phyloP scores from a whole-genome alignment of 2,888 invertebrate species.

The Pegoplata infirma region DNA sequence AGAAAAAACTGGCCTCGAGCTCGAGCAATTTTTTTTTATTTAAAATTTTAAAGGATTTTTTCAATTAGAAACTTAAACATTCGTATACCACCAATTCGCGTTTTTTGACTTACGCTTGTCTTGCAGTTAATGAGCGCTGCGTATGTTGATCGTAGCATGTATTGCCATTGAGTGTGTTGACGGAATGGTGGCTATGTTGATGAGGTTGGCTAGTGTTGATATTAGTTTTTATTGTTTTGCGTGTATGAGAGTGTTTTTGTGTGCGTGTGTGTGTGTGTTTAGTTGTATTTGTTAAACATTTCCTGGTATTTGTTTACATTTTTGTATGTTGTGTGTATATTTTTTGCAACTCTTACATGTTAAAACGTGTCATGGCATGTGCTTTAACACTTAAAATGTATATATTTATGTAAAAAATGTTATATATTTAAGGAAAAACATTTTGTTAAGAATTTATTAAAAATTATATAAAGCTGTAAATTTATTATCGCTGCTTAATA shows the following conservation, averaged over 20 bases:
- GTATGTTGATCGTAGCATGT: neutral
- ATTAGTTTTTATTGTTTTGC: constrained; percentile 14
- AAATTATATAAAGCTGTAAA: neutral
- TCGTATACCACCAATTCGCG: too few species aligned
- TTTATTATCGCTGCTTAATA: too few species aligned
- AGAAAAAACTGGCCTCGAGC: too few species aligned
- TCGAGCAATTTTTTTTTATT: too few species aligned
- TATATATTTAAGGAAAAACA: neutral
- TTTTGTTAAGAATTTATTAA: neutral
- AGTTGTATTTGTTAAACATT: constrained; percentile 26
- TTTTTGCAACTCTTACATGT: constrained; percentile 10
- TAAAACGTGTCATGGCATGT: constrained; percentile 32
- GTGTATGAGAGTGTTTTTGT: neutral
- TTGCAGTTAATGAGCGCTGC: too few species aligned
- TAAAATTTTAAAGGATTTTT: too few species aligned
- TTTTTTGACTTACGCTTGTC: too few species aligned
- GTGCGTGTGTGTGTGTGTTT: neutral
- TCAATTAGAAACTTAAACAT: too few species aligned
- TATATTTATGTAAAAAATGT: neutral
- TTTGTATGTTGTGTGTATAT: neutral
- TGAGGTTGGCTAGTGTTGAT: constrained; percentile 19
- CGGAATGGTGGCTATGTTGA: neutral
- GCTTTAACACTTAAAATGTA: constrained; percentile 22
- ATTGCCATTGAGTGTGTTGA: neutral
- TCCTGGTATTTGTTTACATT: constrained; percentile 29